Percentiles rank a stretch among this genome's conserved stretches.
phyloP scores from a whole-genome alignment of 2,113 vertebrate genomes.

The Abramis brama region DNA sequence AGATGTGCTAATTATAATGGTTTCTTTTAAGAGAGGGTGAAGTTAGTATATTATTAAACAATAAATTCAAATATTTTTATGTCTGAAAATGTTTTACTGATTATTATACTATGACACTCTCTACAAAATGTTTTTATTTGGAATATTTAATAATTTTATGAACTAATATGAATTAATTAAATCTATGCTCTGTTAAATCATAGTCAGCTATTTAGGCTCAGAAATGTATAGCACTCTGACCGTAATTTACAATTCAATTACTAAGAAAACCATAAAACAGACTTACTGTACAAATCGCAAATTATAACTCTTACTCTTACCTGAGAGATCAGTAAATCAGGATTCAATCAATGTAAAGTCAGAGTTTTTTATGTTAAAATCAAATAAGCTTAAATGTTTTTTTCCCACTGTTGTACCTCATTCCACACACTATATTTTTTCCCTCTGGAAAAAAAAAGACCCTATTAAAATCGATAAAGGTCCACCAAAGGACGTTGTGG shows the following conservation, averaged over 20 bases:
- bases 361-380: slow-evolving; percentile 11
- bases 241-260: slow-evolving; percentile 34
- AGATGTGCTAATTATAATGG: background rate
- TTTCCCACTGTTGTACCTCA: background rate
- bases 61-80: background rate
- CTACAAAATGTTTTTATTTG: background rate
- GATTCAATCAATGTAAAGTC: background rate
- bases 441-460: background rate
- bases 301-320: slow-evolving; percentile 8
- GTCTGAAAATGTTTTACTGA: background rate
- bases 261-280: slow-evolving; percentile 28
- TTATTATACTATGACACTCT: background rate
- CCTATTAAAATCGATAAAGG: slow-evolving; percentile 2
- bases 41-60: background rate
- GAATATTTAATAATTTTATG: too few species aligned
- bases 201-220: background rate
- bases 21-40: background rate
- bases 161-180: background rate
- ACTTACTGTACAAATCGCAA: background rate
- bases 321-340: slow-evolving; percentile 7
- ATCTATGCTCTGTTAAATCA: background rate
- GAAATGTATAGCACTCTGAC: background rate
- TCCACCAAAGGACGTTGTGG: slow-evolving; percentile 32
- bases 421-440: background rate
- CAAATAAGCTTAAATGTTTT: background rate